Conservation (phyloP, 2,797 vertebrate species). For the Euthynnus affinis region DNA sequence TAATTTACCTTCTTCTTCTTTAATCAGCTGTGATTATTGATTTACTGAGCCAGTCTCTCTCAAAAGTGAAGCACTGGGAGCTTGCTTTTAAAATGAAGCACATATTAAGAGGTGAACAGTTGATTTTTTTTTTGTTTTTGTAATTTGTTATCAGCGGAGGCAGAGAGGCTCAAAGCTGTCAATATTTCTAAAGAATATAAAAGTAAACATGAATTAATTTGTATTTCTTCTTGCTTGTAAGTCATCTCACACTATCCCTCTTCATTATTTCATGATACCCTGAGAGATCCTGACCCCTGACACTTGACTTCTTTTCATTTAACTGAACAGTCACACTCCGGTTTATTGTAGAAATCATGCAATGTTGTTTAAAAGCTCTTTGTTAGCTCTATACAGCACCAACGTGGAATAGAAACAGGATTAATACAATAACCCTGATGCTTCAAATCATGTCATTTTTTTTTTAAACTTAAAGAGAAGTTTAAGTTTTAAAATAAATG, state of each 20-base stretch:
- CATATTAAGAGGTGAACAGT: neutral
- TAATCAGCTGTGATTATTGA: neutral
- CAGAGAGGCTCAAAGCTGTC: neutral
- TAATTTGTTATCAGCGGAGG: neutral
- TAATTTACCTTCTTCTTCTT: neutral
- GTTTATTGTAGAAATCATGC: no score
- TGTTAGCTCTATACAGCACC: no score
- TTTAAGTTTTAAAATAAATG: neutral
- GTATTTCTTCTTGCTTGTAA: conserved; percentile 1
- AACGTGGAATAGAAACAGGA: no score
- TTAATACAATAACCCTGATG: no score
- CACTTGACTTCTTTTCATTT: no score
- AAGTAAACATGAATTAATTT: neutral
- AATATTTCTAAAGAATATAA: neutral
- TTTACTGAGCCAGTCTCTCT: neutral
- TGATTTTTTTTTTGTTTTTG: neutral
- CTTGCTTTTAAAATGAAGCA: neutral
- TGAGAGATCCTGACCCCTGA: neutral
- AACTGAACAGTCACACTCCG: no score
- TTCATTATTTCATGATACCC: conserved; percentile 3
- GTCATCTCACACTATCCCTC: neutral
- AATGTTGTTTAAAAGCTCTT: no score
- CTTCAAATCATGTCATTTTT: neutral
- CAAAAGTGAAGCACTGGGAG: neutral
- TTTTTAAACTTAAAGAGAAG: neutral